A percentile compares a stretch with the other conserved stretches of the same genome.
Conservation (phyloP, 2,113 vertebrate species). For the Willisornis vidua region DNA sequence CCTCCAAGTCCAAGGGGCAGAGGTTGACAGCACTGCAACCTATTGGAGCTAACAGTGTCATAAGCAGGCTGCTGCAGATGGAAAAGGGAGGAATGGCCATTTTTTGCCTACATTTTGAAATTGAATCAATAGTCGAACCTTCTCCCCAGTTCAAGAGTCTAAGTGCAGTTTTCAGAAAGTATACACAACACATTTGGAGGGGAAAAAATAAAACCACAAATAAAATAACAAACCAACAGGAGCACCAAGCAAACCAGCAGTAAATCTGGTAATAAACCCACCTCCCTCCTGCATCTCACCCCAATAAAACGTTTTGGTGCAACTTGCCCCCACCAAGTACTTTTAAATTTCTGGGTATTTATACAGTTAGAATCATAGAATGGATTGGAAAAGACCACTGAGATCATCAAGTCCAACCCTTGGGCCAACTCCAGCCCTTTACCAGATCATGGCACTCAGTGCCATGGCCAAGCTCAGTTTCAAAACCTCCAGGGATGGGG, state of each 20-base stretch:
- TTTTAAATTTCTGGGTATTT: background rate
- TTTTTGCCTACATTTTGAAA: background rate
- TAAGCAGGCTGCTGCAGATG: background rate
- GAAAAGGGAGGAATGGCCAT: background rate
- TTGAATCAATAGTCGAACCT: background rate
- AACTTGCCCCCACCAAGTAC: background rate
- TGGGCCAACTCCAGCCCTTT: too few species aligned
- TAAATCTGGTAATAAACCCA: background rate
- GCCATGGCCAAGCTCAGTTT: too few species aligned
- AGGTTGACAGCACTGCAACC: background rate
- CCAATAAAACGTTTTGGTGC: background rate
- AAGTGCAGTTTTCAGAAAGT: background rate
- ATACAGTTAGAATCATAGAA: background rate
- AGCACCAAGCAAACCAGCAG: background rate
- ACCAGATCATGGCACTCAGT: too few species aligned
- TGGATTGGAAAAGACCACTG: too few species aligned
- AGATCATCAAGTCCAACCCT: too few species aligned
- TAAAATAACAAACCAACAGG: background rate
- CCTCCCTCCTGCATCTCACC: background rate
- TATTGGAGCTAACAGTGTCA: background rate
- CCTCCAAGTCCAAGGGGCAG: background rate
- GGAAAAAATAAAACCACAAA: background rate
- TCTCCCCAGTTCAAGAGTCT: background rate
- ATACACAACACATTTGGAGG: accelerated
- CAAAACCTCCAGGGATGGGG: too few species aligned